phyloP scores from a whole-genome alignment of 2,888 invertebrate genomes.

The Stenurella melanura region DNA sequence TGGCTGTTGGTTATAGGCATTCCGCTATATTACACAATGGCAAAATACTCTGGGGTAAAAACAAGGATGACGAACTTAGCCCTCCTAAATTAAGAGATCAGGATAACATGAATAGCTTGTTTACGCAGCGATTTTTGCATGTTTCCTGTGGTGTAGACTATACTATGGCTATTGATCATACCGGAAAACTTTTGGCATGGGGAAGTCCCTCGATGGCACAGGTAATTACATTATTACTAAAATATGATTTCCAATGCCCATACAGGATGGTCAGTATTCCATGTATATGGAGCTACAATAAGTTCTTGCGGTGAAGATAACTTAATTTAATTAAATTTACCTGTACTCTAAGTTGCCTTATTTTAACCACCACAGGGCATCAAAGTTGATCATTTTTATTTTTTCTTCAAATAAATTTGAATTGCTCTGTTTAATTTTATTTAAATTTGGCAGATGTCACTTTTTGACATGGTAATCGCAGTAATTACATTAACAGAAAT shows the following conservation, averaged over 20 bases:
- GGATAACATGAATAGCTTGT: constrained; percentile 64
- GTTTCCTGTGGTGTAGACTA: constrained; percentile 86
- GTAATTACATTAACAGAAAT: too few species aligned
- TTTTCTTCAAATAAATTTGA: too few species aligned
- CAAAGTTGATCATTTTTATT: too few species aligned
- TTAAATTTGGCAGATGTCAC: too few species aligned
- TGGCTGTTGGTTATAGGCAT: constrained; percentile 88
- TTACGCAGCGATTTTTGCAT: constrained; percentile 68
- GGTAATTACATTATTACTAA: constrained; percentile 67
- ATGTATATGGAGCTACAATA: too few species aligned
- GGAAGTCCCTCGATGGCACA: constrained; percentile 83
- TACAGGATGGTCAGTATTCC: too few species aligned
- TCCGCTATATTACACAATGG: constrained; percentile 74
- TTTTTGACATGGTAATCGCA: too few species aligned
- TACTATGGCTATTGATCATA: constrained; percentile 81
- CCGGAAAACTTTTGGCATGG: constrained; percentile 83
- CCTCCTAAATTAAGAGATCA: constrained; percentile 76
- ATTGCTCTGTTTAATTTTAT: too few species aligned
- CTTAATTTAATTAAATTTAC: too few species aligned
- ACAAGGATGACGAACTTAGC: constrained; percentile 92
- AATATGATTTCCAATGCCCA: neutral
- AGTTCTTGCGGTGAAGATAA: too few species aligned
- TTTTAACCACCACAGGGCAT: too few species aligned
- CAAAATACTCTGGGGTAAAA: constrained; percentile 84
- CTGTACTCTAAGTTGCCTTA: too few species aligned